phyloP scores from a whole-genome alignment of 2,888 invertebrate genomes.

The Smittia sp. region DNA sequence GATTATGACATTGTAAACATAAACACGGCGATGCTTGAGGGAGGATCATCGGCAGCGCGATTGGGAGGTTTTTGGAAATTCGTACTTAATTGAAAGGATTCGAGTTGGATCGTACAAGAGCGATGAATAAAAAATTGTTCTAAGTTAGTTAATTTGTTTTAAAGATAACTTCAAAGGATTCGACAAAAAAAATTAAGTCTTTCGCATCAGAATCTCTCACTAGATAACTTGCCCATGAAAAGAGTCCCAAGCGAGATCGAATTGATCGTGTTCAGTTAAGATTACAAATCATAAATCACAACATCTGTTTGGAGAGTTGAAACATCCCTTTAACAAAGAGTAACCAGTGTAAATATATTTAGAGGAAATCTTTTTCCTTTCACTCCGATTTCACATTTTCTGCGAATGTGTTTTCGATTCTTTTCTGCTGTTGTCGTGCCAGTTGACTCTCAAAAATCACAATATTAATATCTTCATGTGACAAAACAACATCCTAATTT shows the following conservation, averaged over 20 bases:
- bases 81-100: too few relatives aligned
- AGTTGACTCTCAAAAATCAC: conserved; percentile 18
- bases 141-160: too few relatives aligned
- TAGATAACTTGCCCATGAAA: too few relatives aligned
- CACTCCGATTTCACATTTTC: conserved; percentile 33
- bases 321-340: conserved; percentile 38
- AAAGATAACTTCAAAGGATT: too few relatives aligned
- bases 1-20: conserved; percentile 20
- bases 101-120: background rate
- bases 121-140: background rate
- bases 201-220: too few relatives aligned
- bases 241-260: too few relatives aligned
- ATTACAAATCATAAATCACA: conserved; percentile 37
- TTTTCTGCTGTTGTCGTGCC: background rate
- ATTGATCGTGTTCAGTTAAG: background rate
- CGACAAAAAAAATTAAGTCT: too few relatives aligned
- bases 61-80: too few relatives aligned
- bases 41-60: too few relatives aligned
- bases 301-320: conserved; percentile 34
- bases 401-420: conserved; percentile 34
- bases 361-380: background rate
- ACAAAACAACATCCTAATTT: conserved; percentile 41
- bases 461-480: conserved; percentile 39
- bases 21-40: too few relatives aligned
- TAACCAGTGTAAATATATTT: conserved; percentile 4